Evolutionary conservation across 2,888 invertebrate species (phyloP), one percentile per base, ranked within the genome.

Genomic region (Chalcis sispes): DNA sequence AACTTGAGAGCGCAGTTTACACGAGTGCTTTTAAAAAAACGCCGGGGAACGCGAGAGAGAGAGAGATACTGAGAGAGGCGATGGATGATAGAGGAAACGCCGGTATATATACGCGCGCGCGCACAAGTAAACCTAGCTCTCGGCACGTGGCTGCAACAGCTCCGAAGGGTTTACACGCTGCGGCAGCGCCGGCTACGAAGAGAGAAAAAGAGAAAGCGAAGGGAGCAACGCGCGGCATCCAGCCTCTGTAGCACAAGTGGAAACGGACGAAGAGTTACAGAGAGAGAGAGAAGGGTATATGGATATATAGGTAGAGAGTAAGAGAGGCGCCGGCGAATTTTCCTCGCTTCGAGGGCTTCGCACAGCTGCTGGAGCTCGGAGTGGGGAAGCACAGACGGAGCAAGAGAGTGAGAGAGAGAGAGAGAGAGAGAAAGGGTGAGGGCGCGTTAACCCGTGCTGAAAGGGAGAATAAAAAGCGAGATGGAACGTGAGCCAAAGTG

Each of bases 401-500:
- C 20, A 13, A 25, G 23, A 59, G 50, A 32, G 65, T 18, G 64
- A 56, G 62, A 29, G 48, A 32, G 52, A 54, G 32, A 18, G 61
- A 62, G 32, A 56, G 62, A 52, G 67, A 67, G 72, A 52, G 65
- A 69, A 65, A 73, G 62, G 69, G 69, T n/a, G 59, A 70, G 69
- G 59, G 59, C 59, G 69, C 59, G 59, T 59, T 59, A 70, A 72
- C 59, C 71, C 65, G 75, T 15, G 66, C 66, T 61, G 72, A 66
- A 77, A 77, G 66, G 67, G 76, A 69, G 62, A 69, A 70, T 59
- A 59, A 48, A 59, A 50, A 70, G 59, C 27, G 59, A 59, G 69
- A 36, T 13, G 23, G 46, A 59, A 10, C 13, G 54, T 42, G 42
- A 40, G 32, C n/a, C n/a, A n/a, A n/a, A n/a, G n/a, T n/a, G n/a